These are phyloP conservation scores for Genyomyrus donnyi DNA, from an alignment of 2,113 vertebrate species.

Conservation along the genomic window DNA sequence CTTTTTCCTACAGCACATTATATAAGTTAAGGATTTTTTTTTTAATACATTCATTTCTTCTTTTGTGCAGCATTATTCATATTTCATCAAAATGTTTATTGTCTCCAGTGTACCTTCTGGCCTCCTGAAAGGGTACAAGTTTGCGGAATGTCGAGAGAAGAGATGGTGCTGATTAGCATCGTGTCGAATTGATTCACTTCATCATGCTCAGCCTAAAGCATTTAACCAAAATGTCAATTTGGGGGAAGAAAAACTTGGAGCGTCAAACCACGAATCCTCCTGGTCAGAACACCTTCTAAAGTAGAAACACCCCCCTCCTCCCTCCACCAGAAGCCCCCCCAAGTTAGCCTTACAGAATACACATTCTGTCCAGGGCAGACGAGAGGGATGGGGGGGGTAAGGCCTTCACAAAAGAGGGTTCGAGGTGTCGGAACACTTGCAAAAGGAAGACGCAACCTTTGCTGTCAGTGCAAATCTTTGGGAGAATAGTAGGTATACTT, in stretches of 20 bases:
- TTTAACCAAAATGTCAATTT: neutral
- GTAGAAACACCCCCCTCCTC: neutral
- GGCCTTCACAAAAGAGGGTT: neutral
- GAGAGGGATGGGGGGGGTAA: neutral
- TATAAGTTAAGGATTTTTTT: neutral
- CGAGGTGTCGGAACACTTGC: neutral
- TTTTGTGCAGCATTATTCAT: neutral
- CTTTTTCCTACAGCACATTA: neutral
- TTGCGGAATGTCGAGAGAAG: neutral
- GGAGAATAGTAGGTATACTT: neutral
- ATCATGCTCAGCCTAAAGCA: neutral
- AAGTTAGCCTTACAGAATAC: neutral
- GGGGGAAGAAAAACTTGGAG: neutral
- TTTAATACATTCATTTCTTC: neutral
- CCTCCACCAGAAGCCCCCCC: neutral
- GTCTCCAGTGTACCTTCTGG: neutral
- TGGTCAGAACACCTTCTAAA: neutral
- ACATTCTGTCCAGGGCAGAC: neutral
- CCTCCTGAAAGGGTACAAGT: neutral
- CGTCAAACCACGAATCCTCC: neutral
- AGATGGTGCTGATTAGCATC: neutral
- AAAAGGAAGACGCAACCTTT: neutral
- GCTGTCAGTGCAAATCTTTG: neutral
- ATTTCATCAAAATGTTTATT: slow-evolving; percentile 2
- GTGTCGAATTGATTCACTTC: neutral